Evolutionary conservation across 2,113 vertebrate species (phyloP).

Genomic region (Laterallus jamaicensis): DNA sequence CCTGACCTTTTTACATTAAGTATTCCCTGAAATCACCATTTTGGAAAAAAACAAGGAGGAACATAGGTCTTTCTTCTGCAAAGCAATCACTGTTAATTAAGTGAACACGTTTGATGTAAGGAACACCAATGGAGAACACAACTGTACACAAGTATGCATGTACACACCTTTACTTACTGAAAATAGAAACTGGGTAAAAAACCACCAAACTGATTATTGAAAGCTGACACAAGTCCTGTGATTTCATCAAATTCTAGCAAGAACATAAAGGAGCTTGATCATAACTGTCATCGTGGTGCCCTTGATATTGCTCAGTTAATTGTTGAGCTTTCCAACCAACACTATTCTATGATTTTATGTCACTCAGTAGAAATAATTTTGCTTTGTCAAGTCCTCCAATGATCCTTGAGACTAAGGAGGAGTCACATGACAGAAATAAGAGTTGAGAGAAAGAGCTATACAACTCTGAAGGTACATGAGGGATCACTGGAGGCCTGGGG

Average conservation of each 20-base stretch:
- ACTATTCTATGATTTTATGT: too few relatives aligned
- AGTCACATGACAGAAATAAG: background rate
- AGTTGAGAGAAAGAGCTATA: background rate
- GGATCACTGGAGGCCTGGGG: background rate
- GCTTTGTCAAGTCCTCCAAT: background rate
- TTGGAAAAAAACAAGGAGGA: background rate
- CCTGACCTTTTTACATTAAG: background rate
- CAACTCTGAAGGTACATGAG: background rate
- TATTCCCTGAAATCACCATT: background rate
- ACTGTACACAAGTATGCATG: fast-evolving
- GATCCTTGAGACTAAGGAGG: background rate
- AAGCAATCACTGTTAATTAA: background rate
- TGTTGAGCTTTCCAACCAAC: too few relatives aligned
- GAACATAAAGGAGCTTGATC: background rate
- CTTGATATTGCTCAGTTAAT: too few relatives aligned
- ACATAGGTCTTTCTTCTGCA: background rate
- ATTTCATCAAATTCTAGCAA: background rate
- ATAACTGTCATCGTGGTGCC: background rate
- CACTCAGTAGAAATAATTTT: background rate
- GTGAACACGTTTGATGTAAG: background rate
- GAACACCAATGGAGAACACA: background rate
- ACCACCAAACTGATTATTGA: fast-evolving
- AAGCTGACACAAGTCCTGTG: background rate
- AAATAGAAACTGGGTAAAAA: background rate
- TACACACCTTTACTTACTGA: background rate